Evolutionary conservation across 1,140 invertebrate species (phyloP).

Genomic region (Penaeus indicus): DNA sequence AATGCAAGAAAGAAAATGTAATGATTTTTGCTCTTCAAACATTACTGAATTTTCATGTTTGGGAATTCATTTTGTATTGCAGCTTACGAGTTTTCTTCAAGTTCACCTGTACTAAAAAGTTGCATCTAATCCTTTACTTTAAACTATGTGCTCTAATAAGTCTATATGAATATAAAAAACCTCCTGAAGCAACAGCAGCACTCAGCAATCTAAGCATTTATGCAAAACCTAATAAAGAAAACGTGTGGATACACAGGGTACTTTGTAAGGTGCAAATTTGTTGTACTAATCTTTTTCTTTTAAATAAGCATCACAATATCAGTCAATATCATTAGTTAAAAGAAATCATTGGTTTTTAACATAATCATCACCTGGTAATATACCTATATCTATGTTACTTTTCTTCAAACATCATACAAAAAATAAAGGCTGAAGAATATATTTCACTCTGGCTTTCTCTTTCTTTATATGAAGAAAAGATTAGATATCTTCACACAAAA

Average conservation of each 20-base stretch:
- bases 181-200: constrained; percentile 32
- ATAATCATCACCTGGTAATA: background rate
- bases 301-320: background rate
- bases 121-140: background rate
- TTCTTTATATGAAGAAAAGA: constrained; percentile 1
- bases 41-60: too few relatives aligned
- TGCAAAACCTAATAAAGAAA: constrained; percentile 7
- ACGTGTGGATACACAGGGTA: constrained; percentile 41
- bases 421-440: constrained; percentile 29
- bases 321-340: constrained; percentile 8
- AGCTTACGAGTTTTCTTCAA: too few relatives aligned
- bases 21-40: too few relatives aligned
- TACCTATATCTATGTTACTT: constrained; percentile 5
- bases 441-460: constrained; percentile 18
- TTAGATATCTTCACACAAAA: background rate
- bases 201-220: constrained; percentile 1
- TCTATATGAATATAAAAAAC: constrained; percentile 23
- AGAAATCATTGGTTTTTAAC: background rate
- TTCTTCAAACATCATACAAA: constrained; percentile 34
- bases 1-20: too few relatives aligned
- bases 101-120: too few relatives aligned
- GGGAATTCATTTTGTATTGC: too few relatives aligned
- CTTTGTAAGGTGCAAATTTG: constrained; percentile 33
- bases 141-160: background rate
- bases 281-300: constrained; percentile 44